Percentiles rank a stretch among this genome's conserved stretches.
phyloP scores from a whole-genome alignment of 2,113 vertebrate genomes.

The Forbesichthys agassizii region DNA sequence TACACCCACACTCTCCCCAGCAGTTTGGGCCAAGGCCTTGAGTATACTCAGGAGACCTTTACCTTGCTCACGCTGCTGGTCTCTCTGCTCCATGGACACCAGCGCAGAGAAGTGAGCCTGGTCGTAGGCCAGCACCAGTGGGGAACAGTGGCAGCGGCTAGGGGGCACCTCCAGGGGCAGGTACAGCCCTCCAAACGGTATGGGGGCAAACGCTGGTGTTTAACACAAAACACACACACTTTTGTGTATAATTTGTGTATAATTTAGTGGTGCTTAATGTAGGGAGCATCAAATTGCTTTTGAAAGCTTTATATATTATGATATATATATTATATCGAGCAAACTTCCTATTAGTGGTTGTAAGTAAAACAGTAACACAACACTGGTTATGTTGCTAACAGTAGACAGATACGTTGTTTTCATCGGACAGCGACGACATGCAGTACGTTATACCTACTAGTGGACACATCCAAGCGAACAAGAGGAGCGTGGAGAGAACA shows the following conservation, averaged over 20 bases:
- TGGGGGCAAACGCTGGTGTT: slow-evolving; percentile 90
- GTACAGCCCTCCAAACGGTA: slow-evolving; percentile 96
- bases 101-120: slow-evolving; percentile 99
- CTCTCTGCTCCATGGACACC: slow-evolving; percentile 98
- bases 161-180: slow-evolving; percentile 97
- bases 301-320: too few species aligned
- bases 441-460: too few species aligned
- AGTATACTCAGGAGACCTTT: slow-evolving; percentile 21
- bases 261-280: background rate
- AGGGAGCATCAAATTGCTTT: too few species aligned
- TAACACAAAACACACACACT: slow-evolving; percentile 5
- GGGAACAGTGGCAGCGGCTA: slow-evolving; percentile 96
- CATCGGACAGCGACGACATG: too few species aligned
- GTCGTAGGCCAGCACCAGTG: slow-evolving; percentile 95
- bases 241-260: background rate
- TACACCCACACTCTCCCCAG: too few species aligned
- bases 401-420: too few species aligned
- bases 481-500: background rate
- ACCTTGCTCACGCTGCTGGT: slow-evolving; percentile 98
- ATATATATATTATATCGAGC: too few species aligned
- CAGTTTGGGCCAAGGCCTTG: background rate
- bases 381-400: too few species aligned
- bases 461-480: too few species aligned
- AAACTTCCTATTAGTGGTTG: too few species aligned
- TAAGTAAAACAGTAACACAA: too few species aligned